Conservation (phyloP, 35 echinoderm and acorn worm species). For the Lytechinus variegatus region DNA sequence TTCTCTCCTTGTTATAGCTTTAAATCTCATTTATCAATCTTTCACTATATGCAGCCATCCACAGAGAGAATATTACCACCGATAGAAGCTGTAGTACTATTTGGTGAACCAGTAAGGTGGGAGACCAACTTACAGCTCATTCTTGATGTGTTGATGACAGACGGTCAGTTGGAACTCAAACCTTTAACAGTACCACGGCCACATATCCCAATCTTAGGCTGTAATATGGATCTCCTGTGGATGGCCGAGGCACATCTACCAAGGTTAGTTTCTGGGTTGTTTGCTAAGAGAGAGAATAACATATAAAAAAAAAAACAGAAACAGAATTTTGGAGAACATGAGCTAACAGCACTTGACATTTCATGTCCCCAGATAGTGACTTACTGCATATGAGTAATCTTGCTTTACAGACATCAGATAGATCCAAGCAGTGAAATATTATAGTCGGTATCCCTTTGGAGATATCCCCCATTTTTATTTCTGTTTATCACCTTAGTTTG, state of each 20-base stretch:
- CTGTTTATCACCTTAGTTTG: background rate
- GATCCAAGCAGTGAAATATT: background rate
- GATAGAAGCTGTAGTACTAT: conserved; percentile 89
- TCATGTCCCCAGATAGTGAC: background rate
- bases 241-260: conserved; percentile 92
- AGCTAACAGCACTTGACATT: background rate
- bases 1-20: too few species aligned
- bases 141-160: conserved; percentile 84
- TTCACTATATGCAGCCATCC: conserved; percentile 14
- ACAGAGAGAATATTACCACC: conserved; percentile 57
- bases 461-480: background rate
- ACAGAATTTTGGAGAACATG: background rate
- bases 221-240: conserved; percentile 91
- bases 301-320: too few species aligned
- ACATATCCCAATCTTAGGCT: conserved; percentile 85
- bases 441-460: background rate
- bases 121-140: conserved; percentile 88
- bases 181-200: conserved; percentile 65
- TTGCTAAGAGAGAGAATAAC: background rate
- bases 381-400: background rate
- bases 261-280: conserved; percentile 58
- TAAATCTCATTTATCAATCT: background rate
- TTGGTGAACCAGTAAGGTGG: conserved; percentile 95
- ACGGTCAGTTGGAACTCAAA: conserved; percentile 62
- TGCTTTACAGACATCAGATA: background rate